These are phyloP conservation scores for Oedothorax gibbosus DNA, from an alignment of 1,140 invertebrate species.

Conservation along the genomic window DNA sequence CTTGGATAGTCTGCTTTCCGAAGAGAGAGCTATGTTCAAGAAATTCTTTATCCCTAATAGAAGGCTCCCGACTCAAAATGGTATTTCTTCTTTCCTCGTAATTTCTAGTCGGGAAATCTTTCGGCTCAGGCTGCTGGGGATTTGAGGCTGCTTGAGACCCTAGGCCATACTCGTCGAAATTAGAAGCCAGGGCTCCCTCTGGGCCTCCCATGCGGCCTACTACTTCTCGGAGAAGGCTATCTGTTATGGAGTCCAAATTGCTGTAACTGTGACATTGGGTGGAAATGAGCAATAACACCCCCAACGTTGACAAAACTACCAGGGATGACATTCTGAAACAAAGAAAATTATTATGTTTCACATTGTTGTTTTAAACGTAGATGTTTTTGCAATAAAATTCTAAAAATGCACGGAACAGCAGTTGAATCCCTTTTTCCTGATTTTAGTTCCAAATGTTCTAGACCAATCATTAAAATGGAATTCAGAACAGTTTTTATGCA, in stretches of 20 bases:
- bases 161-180: slow-evolving; percentile 2
- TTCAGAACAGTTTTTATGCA: too few relatives aligned
- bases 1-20: slow-evolving; percentile 82
- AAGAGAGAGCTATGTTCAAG: slow-evolving; percentile 88
- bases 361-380: background rate
- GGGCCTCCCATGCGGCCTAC: slow-evolving; percentile 23
- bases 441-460: too few relatives aligned
- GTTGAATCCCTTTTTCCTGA: too few relatives aligned
- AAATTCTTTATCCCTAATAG: slow-evolving; percentile 87
- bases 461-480: too few relatives aligned
- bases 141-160: background rate
- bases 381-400: too few relatives aligned
- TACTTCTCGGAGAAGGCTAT: slow-evolving; percentile 51
- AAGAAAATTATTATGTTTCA: background rate
- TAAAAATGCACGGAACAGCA: too few relatives aligned
- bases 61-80: slow-evolving; percentile 69
- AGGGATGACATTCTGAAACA: slow-evolving; percentile 20
- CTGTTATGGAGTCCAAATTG: slow-evolving; percentile 43
- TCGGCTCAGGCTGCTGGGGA: background rate
- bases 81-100: slow-evolving; percentile 48
- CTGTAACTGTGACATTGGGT: slow-evolving; percentile 13
- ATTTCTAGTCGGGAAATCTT: background rate
- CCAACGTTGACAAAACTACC: background rate
- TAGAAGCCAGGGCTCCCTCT: background rate
- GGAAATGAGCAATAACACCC: background rate